phyloP scores from a whole-genome alignment of 1,140 invertebrate genomes.

The Zaprionus kolodkinae region DNA sequence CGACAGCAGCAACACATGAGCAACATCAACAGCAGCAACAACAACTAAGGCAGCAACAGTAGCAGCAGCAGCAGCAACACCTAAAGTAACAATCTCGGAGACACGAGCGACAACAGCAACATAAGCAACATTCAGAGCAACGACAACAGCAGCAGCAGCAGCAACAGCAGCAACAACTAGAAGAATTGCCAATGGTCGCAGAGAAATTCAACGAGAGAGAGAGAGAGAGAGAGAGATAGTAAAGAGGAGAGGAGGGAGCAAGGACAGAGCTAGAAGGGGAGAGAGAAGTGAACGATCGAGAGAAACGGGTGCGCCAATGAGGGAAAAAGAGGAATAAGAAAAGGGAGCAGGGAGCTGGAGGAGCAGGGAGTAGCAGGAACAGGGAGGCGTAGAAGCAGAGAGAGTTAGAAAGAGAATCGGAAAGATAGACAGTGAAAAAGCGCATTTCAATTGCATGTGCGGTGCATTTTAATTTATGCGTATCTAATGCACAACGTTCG shows the following conservation, averaged over 20 bases:
- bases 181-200: too few relatives aligned
- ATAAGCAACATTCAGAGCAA: too few relatives aligned
- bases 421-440: too few relatives aligned
- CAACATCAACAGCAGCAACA: conserved; percentile 8
- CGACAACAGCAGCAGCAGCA: too few relatives aligned
- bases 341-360: background rate
- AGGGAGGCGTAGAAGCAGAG: background rate
- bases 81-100: too few relatives aligned
- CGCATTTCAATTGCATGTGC: conserved; percentile 13
- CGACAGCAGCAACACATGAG: too few relatives aligned
- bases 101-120: background rate
- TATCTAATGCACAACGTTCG: conserved; percentile 64
- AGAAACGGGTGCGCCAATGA: too few relatives aligned
- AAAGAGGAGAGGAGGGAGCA: background rate
- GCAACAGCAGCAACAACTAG: too few relatives aligned
- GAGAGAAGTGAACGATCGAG: too few relatives aligned
- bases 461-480: conserved; percentile 68
- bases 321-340: background rate
- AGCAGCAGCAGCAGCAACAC: background rate
- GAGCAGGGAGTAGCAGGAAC: too few relatives aligned
- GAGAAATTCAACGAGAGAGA: background rate
- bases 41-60: background rate
- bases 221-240: background rate
- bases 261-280: too few relatives aligned
- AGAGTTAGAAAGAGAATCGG: background rate